Conservation (phyloP, 30 jellyfish, hydroid and myxozoan species). For the Pelagia noctiluca region DNA sequence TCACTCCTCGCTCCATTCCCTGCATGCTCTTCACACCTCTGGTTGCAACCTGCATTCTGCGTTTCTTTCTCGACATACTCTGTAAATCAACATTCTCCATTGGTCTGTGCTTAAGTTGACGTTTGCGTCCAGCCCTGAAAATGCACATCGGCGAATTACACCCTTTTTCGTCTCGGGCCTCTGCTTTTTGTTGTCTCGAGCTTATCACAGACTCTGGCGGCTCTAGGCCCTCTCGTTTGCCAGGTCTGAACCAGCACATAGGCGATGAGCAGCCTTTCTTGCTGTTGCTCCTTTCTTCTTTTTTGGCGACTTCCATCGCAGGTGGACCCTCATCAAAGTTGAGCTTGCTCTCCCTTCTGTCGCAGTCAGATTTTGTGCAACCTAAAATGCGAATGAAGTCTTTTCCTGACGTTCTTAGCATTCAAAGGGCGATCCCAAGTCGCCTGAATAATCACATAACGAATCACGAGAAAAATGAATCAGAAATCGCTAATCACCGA, state of each 20-base stretch:
- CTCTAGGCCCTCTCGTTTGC: not conserved
- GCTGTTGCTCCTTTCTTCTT: not conserved
- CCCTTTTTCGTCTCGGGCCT: not conserved
- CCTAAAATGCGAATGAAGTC: too few relatives aligned
- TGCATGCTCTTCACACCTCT: too few relatives aligned
- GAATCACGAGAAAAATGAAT: too few relatives aligned
- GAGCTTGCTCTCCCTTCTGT: not conserved
- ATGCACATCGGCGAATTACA: slow-evolving; percentile 77
- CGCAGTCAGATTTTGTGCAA: not conserved
- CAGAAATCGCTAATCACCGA: too few relatives aligned
- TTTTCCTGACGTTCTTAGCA: too few relatives aligned
- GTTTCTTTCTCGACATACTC: too few relatives aligned
- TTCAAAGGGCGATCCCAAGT: too few relatives aligned
- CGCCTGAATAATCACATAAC: too few relatives aligned
- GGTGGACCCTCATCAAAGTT: not conserved
- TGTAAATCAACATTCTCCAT: too few relatives aligned
- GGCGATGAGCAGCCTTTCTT: slow-evolving; percentile 50
- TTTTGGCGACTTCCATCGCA: not conserved
- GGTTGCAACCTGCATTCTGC: too few relatives aligned
- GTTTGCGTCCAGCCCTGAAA: slow-evolving; percentile 62
- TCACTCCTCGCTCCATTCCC: too few relatives aligned
- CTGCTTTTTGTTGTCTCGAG: not conserved
- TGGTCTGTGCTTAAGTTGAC: not conserved
- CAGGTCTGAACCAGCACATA: slow-evolving; percentile 55
- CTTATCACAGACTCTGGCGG: not conserved